A percentile compares a stretch with the other conserved stretches of the same genome.
Conservation (phyloP, 2,797 vertebrate genomes). For the Myotis findleyi region DNA sequence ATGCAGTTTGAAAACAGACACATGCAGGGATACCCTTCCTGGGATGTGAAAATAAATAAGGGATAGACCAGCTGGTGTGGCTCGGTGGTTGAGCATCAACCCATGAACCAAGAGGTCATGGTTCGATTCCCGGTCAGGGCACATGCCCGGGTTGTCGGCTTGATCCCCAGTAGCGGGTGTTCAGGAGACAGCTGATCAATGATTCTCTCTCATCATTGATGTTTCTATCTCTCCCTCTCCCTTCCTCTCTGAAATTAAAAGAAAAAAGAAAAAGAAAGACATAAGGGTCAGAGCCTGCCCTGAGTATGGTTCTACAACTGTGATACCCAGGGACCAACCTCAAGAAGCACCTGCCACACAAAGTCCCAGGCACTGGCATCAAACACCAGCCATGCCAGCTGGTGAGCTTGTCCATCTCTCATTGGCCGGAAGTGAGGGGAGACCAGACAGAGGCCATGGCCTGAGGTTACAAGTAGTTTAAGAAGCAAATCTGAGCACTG, state of each 20-base stretch:
- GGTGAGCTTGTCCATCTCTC: background rate
- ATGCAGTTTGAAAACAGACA: constrained; percentile 50
- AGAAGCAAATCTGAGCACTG: background rate
- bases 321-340: background rate
- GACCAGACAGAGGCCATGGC: background rate
- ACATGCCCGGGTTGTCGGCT: too few species aligned
- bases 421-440: background rate
- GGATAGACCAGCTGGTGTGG: too few species aligned
- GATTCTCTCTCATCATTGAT: too few species aligned
- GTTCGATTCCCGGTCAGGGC: too few species aligned
- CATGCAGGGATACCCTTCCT: background rate
- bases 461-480: background rate
- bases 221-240: too few species aligned
- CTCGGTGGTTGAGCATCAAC: too few species aligned
- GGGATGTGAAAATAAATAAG: background rate
- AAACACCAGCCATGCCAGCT: background rate
- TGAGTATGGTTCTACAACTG: background rate
- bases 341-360: background rate
- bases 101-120: too few species aligned
- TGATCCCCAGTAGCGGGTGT: too few species aligned
- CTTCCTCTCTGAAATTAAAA: too few species aligned
- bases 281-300: background rate
- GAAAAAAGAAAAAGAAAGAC: too few species aligned
- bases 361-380: background rate
- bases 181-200: too few species aligned